Evolutionary conservation across 1,140 invertebrate genomes (phyloP), one percentile per base, ranked within the genome.

Genomic region (Nephila pilipes): DNA sequence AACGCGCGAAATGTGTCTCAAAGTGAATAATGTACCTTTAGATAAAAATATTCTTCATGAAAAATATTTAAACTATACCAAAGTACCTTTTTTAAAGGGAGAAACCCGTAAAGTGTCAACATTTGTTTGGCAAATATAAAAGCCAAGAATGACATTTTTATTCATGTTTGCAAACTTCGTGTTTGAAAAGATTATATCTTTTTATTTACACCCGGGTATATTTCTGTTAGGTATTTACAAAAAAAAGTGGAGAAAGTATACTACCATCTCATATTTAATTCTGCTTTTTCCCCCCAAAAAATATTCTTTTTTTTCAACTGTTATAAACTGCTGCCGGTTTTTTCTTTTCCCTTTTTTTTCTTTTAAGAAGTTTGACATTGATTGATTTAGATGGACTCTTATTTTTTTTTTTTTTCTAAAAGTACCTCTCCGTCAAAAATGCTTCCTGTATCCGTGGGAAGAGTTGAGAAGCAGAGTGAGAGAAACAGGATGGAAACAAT

Each of bases 101-200:
- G 38, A 38, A 38, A 6, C 38, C 57, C 5, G 1, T 1, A 16
- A 75, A 75, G 69, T 36, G 69, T 32, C 69, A 75, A 75, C 69
- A 75, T 36, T 75, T 32, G 69, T 36, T 75, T 32, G 18, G 29
- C 2, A 36, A 75, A 75, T 32, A 75, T 75, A 75, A 75, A 75
- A 75, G 29, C 69, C 18, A 18, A 18, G 18, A 75, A 29, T 36
- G 69, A 75, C 69, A 75, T 75, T 75, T 75, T 75, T 75, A 75
- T 75, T 75, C 69, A 32, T 36, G 29, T 75, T 75, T 75, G 16
- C 32, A 32, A 75, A 75, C 4, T 60, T 60, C 58, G 20, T 60
- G 69, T 36, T 75, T 32, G 29, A 75, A 75, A 75, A 75, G 69
- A 75, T 75, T 75, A 75, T 75, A 0, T 69, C 25, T 75, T 14